Evolutionary conservation across 1,140 invertebrate genomes (phyloP).

Genomic region (Drosophila funebris): DNA sequence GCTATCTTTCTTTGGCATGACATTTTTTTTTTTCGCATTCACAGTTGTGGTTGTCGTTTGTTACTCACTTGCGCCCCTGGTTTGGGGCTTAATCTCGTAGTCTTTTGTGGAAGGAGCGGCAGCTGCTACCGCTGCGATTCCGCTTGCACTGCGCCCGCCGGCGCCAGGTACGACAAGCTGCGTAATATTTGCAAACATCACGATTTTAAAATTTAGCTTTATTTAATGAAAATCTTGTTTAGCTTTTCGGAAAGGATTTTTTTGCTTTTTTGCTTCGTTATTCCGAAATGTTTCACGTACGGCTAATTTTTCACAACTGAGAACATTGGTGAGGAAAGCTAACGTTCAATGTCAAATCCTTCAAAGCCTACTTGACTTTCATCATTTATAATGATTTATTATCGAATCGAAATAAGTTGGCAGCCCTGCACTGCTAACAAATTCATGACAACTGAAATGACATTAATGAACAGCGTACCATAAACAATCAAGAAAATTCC

Average conservation of each 20-base stretch:
- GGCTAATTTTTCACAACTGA: constrained; percentile 63
- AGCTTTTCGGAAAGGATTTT: constrained; percentile 6
- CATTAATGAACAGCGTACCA: too few species aligned
- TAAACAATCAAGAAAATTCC: too few species aligned
- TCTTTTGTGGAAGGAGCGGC: constrained; percentile 1
- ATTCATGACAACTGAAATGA: too few species aligned
- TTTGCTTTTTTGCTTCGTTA: not conserved
- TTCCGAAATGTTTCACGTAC: constrained; percentile 61
- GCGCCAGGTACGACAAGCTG: constrained; percentile 5
- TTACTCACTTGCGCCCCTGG: constrained; percentile 44
- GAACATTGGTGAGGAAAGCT: not conserved
- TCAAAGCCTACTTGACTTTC: constrained; percentile 14
- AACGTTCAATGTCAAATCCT: constrained; percentile 7
- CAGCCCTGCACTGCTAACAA: constrained; percentile 6
- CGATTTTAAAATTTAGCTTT: constrained; percentile 44
- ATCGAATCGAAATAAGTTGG: constrained; percentile 1
- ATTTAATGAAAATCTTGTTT: not conserved
- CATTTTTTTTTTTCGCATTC: constrained; percentile 51
- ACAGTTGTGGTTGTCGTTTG: not conserved
- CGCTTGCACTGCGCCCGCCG: not conserved
- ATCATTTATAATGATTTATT: not conserved
- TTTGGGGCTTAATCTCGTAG: constrained; percentile 31
- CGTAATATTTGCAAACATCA: constrained; percentile 26
- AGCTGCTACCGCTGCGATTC: not conserved
- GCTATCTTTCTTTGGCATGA: constrained; percentile 52